These are phyloP conservation scores for Periparus ater DNA, from an alignment of 2,797 vertebrate species.

Conservation along the genomic window DNA sequence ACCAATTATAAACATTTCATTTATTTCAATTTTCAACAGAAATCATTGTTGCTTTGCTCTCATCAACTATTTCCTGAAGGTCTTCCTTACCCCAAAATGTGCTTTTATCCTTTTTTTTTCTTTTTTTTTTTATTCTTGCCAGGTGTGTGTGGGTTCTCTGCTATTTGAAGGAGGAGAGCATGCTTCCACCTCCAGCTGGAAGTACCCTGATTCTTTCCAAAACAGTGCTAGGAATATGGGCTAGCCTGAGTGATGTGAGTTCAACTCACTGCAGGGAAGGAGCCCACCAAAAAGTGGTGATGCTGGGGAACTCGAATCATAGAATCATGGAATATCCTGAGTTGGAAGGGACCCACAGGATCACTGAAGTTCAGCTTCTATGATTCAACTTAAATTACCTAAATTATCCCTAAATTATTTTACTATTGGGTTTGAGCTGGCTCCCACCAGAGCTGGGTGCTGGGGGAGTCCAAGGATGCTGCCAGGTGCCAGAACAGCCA, in stretches of 20 bases:
- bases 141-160: neutral
- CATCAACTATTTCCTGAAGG: neutral
- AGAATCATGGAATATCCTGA: neutral
- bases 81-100: neutral
- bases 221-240: neutral
- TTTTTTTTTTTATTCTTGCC: neutral
- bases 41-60: neutral
- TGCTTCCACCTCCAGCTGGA: neutral
- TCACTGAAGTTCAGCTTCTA: neutral
- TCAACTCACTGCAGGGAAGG: neutral
- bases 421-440: accelerated
- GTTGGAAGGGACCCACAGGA: neutral
- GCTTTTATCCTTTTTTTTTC: neutral
- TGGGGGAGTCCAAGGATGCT: neutral
- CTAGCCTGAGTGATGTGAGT: neutral
- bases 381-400: neutral
- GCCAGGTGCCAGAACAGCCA: accelerated
- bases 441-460: neutral
- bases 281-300: neutral
- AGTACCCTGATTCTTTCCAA: neutral
- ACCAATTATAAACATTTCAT: neutral
- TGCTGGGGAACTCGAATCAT: neutral
- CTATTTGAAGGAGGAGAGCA: neutral
- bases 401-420: neutral
- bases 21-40: neutral